Base-by-base conservation (phyloP, 2,797 vertebrate species). In the Telmatherina bonti region DNA sequence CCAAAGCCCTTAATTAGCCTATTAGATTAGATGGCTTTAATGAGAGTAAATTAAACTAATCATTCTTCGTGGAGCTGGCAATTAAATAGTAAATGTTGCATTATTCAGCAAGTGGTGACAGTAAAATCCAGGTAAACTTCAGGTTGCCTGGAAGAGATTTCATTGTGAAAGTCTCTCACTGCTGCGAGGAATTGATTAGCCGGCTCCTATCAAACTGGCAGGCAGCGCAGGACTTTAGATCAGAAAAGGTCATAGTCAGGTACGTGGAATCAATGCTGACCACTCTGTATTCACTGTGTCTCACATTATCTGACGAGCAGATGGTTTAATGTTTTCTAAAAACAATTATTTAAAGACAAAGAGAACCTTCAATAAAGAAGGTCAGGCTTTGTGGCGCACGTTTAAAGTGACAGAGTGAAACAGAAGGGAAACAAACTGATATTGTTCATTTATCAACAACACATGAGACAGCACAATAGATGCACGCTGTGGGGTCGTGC, bases 201-300 rank as follows among this genome's bases (percentile, higher is more conserved):
- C 15, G 10, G 79, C 80, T 80, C 82, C n/a, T 89, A 91, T 92
- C 89, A 91, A 90, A 88, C 88, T 79, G 81, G 80, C 77, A 85
- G 84, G 84, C 63, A 62, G 84, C 36, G 62, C 77, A 83, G 76
- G 86, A 89, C 89, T 88, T 84, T 63, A 83, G 79, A 91, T 76
- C 82, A 75, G 83, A 91, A 94, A 94, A 94, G 94, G 93, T 94
- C 92, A 94, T 75, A 65, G 90, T 85, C 89, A 90, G 86, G 89
- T 88, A 73, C 81, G 78, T 73, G 86, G 74, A 91, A 94, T 94
- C 91, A 88, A 94, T 92, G 88, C 80, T 67, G 72, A 85, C 71
- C 85, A 83, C 89, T 93, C 83, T 80, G 88, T 79, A 94, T 93
- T 92, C 93, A 79, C 75, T 64, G 77, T 62, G 89, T 83, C 88